phyloP scores from a whole-genome alignment of 2,113 vertebrate genomes.

The Phoxinus phoxinus region DNA sequence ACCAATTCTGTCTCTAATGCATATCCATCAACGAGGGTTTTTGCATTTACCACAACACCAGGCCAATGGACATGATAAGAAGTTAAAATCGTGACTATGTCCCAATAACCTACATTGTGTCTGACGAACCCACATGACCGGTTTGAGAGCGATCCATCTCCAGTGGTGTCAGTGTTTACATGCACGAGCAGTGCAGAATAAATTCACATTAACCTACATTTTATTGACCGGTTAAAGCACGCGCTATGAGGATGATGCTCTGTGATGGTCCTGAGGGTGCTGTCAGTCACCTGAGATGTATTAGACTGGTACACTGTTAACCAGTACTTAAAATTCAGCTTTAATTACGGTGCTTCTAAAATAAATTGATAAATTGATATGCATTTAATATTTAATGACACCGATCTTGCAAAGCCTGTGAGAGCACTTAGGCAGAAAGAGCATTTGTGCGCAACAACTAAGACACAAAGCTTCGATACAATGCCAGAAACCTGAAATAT shows the following conservation, averaged over 20 bases:
- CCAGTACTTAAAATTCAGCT: neutral
- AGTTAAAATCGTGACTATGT: neutral
- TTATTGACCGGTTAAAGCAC: neutral
- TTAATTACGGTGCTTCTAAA: neutral
- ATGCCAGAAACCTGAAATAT: neutral
- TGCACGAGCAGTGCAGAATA: neutral
- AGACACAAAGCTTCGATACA: neutral
- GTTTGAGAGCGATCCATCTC: neutral
- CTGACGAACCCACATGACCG: neutral
- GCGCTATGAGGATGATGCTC: neutral
- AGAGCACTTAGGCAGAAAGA: neutral
- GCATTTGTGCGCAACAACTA: neutral
- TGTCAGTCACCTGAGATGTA: neutral
- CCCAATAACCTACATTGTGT: conserved; percentile 34
- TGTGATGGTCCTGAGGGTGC: conserved; percentile 7
- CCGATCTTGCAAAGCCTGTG: neutral
- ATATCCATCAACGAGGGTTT: neutral
- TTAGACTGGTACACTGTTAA: neutral
- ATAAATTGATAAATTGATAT: neutral
- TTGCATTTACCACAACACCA: neutral
- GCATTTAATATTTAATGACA: conserved; percentile 38
- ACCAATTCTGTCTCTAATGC: neutral
- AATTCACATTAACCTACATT: conserved; percentile 25
- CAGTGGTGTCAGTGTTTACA: conserved; percentile 11
- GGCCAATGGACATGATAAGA: neutral